Percentiles rank a stretch among this genome's conserved stretches.
Evolutionary conservation across 2,888 invertebrate species (phyloP).

Genomic region (Rhamphomyia laevipes): DNA sequence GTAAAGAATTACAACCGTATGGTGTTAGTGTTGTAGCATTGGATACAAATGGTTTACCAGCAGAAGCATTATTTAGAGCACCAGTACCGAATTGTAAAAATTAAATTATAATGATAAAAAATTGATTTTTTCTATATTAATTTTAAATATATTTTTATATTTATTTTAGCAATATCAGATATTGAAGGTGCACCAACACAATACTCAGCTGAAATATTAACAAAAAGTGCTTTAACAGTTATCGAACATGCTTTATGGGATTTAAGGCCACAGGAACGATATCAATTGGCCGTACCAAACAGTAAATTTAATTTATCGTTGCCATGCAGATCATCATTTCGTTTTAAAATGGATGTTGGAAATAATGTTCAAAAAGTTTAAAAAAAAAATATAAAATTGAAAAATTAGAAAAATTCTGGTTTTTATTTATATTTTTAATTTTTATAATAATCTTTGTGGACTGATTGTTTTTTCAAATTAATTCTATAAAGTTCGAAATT

Average conservation of each 20-base stretch:
- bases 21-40: constrained; percentile 64
- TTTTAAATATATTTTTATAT: background rate
- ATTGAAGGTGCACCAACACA: constrained; percentile 49
- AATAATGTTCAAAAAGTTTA: constrained; percentile 1
- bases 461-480: no score
- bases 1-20: constrained; percentile 54
- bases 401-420: no score
- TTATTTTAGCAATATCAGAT: constrained; percentile 26
- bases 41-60: constrained; percentile 56
- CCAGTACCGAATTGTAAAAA: constrained; percentile 44
- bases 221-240: constrained; percentile 46
- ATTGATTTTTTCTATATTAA: background rate
- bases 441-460: no score
- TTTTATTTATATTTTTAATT: no score
- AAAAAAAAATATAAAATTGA: no score
- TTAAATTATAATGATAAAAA: background rate
- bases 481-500: no score
- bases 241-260: constrained; percentile 51
- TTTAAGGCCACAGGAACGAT: constrained; percentile 43
- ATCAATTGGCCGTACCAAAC: constrained; percentile 30
- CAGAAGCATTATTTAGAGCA: constrained; percentile 52
- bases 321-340: constrained; percentile 37
- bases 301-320: constrained; percentile 36
- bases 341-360: constrained; percentile 18
- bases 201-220: constrained; percentile 51